Base-by-base conservation (phyloP, 1,140 invertebrate genomes). In the Papilio machaon region DNA sequence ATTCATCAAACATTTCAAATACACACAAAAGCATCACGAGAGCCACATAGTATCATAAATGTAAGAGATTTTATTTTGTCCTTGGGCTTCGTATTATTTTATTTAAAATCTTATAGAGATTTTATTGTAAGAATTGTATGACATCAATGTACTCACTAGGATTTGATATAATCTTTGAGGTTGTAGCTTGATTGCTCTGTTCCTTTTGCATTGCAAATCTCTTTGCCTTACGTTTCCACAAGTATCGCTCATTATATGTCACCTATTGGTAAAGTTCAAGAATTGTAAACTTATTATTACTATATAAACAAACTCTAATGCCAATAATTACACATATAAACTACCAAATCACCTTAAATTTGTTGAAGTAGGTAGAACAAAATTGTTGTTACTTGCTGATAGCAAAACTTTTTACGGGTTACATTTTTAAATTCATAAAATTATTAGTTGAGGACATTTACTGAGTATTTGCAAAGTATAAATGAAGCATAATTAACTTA, bases 221-320 rank as follows among this genome's bases (percentile, higher is more conserved):
- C 90, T 97, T 97, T 0, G 97, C 97, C 85, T 97, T 97, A 52
- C 96, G 95, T 86, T 97, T 96, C 97, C 97, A 98, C 83, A 96
- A 95, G 95, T 97, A 95, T 1, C 93, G 84, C 46, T 95, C 85
- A 87, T 94, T 92, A 84, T 94, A 94, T 60, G 91, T 95, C 15
- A 95, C 94, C 94, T 95, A 80, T 19, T 83, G 81, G 85, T 23
- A 38, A 82, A 81, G 76, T 80, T 60, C 54, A 54, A 75, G 30
- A 10, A 1, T 19, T 70, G 2, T 49, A 49, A 30, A 30, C 23
- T 30, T 30, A 30, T 30, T 30, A 30, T 30, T 30, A 30, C 23
- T 30, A 30, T 2, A 30, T 30, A 30, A 30, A 43, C 0, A 43
- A 43, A 43, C 38, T 43, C 4, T 38, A 38, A 38, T 38, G 2